Percentiles rank a stretch among this genome's conserved stretches.
phyloP scores from a whole-genome alignment of 2,797 vertebrate species.

The Schizopygopsis pylzovi region DNA sequence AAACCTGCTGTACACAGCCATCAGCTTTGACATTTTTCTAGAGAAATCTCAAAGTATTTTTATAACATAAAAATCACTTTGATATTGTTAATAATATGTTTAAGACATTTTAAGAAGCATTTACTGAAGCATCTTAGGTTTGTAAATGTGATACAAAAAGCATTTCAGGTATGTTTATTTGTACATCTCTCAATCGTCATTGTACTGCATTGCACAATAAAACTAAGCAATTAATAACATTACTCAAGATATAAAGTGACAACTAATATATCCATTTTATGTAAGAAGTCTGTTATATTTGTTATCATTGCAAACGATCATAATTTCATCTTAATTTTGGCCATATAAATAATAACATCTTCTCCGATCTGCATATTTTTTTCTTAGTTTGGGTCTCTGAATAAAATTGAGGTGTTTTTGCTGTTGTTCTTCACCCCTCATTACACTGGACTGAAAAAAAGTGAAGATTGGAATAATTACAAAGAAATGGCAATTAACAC shows the following conservation, averaged over 20 bases:
- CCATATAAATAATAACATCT: not conserved
- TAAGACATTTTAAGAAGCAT: not conserved
- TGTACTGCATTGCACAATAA: not conserved
- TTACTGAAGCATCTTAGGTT: not conserved
- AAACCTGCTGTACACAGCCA: not conserved
- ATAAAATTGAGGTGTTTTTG: not conserved
- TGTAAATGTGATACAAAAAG: not conserved
- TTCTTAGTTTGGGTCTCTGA: not conserved
- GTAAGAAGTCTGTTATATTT: not conserved
- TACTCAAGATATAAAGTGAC: not conserved
- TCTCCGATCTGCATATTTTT: not conserved
- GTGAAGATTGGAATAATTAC: too few species aligned
- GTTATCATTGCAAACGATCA: not conserved
- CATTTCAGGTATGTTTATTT: not conserved
- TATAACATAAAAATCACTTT: not conserved
- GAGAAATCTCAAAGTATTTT: not conserved
- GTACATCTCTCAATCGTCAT: not conserved
- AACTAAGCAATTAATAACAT: not conserved
- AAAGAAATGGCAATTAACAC: too few species aligned
- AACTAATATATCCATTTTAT: not conserved
- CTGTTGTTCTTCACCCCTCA: not conserved
- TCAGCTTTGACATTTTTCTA: not conserved
- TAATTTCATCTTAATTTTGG: not conserved
- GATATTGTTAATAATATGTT: not conserved
- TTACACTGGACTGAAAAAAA: not conserved